Conservation (phyloP, 2,113 vertebrate species). For the Ochotona curzoniae region DNA sequence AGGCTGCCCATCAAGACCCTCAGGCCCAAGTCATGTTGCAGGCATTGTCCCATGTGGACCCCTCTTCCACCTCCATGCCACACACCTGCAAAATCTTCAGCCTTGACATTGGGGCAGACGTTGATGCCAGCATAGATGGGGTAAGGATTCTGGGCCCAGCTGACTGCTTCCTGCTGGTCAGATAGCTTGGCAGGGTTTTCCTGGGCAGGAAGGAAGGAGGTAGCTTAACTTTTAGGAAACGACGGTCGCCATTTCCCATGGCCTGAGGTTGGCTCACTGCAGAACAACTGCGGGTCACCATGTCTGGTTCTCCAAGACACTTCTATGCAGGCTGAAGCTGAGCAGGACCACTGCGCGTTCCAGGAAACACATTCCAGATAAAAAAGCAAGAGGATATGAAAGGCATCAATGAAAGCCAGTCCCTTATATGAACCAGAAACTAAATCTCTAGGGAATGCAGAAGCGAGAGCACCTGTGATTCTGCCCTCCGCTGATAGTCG, state of each 20-base stretch:
- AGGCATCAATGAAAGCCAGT: neutral
- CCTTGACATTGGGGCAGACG: conserved; percentile 82
- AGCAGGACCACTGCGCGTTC: neutral
- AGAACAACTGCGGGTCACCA: neutral
- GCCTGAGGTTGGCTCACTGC: neutral
- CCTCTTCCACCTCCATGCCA: neutral
- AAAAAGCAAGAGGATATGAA: neutral
- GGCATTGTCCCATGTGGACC: neutral
- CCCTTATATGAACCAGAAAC: conserved; percentile 7
- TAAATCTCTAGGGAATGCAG: neutral
- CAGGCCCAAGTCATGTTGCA: fast-evolving
- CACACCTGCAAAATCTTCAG: conserved; percentile 87
- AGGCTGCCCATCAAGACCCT: neutral
- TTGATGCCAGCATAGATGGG: conserved; percentile 89
- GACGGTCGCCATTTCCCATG: neutral
- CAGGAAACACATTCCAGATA: neutral
- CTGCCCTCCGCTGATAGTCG: neutral
- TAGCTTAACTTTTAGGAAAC: neutral
- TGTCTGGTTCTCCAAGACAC: neutral
- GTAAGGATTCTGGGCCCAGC: conserved; percentile 88
- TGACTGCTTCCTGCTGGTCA: conserved; percentile 87
- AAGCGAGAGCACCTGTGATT: neutral
- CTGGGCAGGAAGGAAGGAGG: conserved; percentile 73
- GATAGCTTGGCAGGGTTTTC: conserved; percentile 87
- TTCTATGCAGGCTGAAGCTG: neutral